Evolutionary conservation across 2,888 invertebrate genomes (phyloP), one percentile per base, ranked within the genome.

Genomic region (Lochmaea crataegi): DNA sequence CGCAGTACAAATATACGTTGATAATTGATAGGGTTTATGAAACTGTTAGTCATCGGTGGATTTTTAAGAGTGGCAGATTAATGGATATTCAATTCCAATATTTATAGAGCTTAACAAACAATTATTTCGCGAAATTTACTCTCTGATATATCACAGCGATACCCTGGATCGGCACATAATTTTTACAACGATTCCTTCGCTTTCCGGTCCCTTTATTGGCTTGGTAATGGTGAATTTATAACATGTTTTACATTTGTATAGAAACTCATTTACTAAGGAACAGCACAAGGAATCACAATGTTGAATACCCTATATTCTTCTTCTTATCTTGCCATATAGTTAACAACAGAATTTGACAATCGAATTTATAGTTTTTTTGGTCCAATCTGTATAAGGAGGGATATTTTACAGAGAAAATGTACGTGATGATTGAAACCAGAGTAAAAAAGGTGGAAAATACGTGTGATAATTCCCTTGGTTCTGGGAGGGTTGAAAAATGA

Each of bases 111-210:
- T 75, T 72, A 65, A 70, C 72, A 63, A 72, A 75, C 75, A 75
- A 75, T 75, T 75, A 75, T 72, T 73, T 72, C 75, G 71, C 68
- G 65, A 69, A 75, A 69, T 75, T 75, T 69, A 57, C 65, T 61
- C 57, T 51, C 68, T 75, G 74, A 75, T 75, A 75, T 75, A 75
- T 69, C 56, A 66, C 75, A 65, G 32, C 65, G 56, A 63, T 63
- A n/a, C 42, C 64, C 48, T 11, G 65, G 69, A 67, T 64, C 60
- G 72, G 72, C 69, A 65, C 48, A 53, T 68, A 64, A 75, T 69
- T 67, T 75, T 70, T 69, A 66, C 18, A 48, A 69, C 67, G 53
- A 72, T 75, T 71, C 68, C 57, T 67, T 75, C 58, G 51, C n/a
- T 41, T 63, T 66, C 51, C 45, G 45, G 42, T 72, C 45, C 26